phyloP scores from a whole-genome alignment of 2,888 invertebrate species.

The Nasonia oneida region DNA sequence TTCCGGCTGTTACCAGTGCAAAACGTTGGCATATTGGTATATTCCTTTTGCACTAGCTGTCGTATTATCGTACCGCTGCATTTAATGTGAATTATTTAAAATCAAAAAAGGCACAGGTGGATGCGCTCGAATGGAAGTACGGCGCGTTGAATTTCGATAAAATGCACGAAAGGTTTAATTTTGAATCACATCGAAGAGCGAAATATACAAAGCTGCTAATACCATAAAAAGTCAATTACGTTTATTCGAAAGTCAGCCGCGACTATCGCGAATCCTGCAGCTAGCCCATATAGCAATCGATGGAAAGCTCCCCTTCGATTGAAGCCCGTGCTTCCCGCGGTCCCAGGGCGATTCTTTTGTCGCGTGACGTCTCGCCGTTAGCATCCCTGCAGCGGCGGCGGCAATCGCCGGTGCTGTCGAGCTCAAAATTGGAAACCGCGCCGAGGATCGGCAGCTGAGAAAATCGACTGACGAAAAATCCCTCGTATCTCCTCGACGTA shows the following conservation, averaged over 20 bases:
- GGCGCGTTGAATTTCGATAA: background rate
- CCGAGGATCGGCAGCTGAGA: slow-evolving; percentile 29
- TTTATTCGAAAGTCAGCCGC: background rate
- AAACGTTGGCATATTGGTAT: too few species aligned
- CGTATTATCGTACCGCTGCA: background rate
- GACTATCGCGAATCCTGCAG: background rate
- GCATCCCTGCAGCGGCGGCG: background rate
- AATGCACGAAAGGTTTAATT: background rate
- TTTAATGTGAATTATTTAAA: background rate
- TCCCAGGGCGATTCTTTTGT: slow-evolving; percentile 72
- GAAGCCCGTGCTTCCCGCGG: slow-evolving; percentile 16
- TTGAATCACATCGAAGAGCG: too few species aligned
- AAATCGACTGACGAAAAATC: background rate
- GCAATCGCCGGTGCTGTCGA: background rate
- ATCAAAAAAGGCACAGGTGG: background rate
- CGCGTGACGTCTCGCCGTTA: slow-evolving; percentile 75
- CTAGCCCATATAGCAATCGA: slow-evolving; percentile 52
- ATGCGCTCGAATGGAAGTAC: background rate
- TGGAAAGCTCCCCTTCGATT: slow-evolving; percentile 26
- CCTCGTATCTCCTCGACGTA: background rate
- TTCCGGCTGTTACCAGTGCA: background rate
- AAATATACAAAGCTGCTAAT: background rate
- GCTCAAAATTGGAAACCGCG: background rate
- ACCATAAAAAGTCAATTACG: background rate
- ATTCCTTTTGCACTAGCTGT: background rate